Conservation (phyloP, 2,888 invertebrate genomes). For the Linyphia triangularis region DNA sequence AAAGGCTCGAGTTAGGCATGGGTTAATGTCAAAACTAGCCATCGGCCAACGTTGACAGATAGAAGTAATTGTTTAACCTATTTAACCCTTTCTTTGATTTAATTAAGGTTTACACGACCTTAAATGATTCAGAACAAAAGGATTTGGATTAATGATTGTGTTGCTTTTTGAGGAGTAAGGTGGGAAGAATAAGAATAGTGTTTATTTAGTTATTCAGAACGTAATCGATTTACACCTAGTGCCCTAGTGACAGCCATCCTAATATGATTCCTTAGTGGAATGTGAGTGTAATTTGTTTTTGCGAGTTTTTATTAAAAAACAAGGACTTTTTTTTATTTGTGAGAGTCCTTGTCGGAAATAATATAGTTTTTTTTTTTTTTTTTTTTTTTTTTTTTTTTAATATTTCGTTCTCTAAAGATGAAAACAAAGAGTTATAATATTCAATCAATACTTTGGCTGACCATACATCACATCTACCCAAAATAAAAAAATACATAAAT, state of each 20-base stretch:
- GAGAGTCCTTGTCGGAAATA: no score
- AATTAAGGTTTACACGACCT: neutral
- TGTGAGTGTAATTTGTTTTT: no score
- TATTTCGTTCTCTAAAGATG: no score
- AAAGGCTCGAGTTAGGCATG: neutral
- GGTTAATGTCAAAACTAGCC: conserved; percentile 35
- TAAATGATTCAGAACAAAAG: neutral
- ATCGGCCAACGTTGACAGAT: conserved; percentile 36
- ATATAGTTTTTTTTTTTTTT: no score
- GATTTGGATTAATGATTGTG: neutral
- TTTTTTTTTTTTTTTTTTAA: no score
- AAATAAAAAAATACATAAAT: no score
- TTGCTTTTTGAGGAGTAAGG: neutral
- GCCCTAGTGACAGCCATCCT: neutral
- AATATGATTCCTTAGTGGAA: no score
- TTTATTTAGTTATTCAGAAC: neutral
- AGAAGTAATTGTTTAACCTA: conserved; percentile 39
- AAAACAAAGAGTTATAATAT: no score
- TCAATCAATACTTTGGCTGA: no score
- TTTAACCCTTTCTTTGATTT: conserved; percentile 23
- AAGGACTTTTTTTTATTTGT: no score
- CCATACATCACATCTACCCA: no score
- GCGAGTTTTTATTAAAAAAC: no score
- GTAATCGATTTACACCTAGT: neutral
- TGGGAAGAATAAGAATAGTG: neutral